phyloP scores from a whole-genome alignment of 2,888 invertebrate genomes.

The Cacoxenus indagator region DNA sequence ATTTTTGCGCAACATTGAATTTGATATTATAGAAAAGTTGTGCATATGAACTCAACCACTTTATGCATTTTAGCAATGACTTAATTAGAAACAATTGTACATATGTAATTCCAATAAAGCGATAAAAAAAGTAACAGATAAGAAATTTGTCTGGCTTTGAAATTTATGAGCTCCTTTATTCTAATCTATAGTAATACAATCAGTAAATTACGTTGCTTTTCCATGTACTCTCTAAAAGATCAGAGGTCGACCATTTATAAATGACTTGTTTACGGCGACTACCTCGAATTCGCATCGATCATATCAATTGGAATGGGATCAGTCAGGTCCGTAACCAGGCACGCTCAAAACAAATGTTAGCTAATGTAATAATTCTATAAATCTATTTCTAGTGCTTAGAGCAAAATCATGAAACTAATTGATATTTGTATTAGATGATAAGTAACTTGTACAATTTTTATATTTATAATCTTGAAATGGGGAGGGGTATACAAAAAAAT shows the following conservation, averaged over 20 bases:
- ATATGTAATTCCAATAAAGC: no score
- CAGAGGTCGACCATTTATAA: background rate
- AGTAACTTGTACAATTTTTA: slow-evolving; percentile 1
- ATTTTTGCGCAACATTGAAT: no score
- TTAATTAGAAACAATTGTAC: no score
- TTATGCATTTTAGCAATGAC: no score
- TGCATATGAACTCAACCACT: no score
- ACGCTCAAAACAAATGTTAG: slow-evolving; percentile 59
- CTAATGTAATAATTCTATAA: slow-evolving; percentile 45
- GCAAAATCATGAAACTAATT: slow-evolving; percentile 41
- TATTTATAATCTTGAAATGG: slow-evolving; percentile 23
- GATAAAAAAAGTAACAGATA: no score
- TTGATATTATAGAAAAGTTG: no score
- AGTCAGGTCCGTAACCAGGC: no score
- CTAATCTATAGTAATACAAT: background rate
- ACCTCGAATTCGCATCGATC: background rate
- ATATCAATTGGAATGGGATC: background rate
- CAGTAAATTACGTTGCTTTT: background rate
- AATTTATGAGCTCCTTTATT: background rate
- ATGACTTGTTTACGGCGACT: background rate
- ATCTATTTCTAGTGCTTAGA: background rate
- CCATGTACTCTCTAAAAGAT: background rate
- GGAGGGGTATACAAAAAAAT: slow-evolving; percentile 20
- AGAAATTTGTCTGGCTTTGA: background rate
- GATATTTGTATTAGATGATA: slow-evolving; percentile 38